A percentile compares a stretch with the other conserved stretches of the same genome.
Conservation (phyloP, 2,113 vertebrate genomes). For the Daubentonia madagascariensis region DNA sequence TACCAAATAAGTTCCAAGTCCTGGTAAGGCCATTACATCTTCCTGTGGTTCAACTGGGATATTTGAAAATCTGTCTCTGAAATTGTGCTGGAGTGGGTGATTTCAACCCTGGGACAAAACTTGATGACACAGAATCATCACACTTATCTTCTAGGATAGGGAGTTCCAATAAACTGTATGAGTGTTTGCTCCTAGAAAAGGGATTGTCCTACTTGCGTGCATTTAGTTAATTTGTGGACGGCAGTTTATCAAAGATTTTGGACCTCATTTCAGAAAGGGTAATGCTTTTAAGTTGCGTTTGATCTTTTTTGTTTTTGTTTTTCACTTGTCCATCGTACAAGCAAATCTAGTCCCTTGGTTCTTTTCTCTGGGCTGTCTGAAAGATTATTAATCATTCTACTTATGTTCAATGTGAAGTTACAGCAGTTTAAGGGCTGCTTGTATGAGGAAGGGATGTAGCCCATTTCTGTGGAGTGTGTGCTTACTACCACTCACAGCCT, state of each 20-base stretch:
- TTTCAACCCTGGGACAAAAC: slow-evolving; percentile 88
- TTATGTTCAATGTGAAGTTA: slow-evolving; percentile 87
- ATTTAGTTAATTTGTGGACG: slow-evolving; percentile 68
- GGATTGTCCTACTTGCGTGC: slow-evolving; percentile 85
- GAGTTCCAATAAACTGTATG: slow-evolving; percentile 89
- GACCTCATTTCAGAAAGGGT: slow-evolving; percentile 85
- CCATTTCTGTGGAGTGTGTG: slow-evolving; percentile 92
- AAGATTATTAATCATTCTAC: slow-evolving; percentile 87
- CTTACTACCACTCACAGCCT: slow-evolving; percentile 90
- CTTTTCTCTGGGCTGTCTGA: slow-evolving; percentile 85
- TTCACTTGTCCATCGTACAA: slow-evolving; percentile 81
- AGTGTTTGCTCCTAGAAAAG: slow-evolving; percentile 91
- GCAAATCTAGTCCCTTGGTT: slow-evolving; percentile 86
- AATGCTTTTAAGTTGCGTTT: slow-evolving; percentile 79
- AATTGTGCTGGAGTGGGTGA: slow-evolving; percentile 89
- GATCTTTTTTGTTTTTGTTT: slow-evolving; percentile 69
- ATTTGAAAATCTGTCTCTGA: slow-evolving; percentile 90
- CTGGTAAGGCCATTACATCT: slow-evolving; percentile 89
- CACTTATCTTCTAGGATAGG: slow-evolving; percentile 89
- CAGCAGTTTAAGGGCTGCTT: slow-evolving; percentile 86
- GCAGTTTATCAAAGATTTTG: slow-evolving; percentile 85
- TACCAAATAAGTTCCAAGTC: slow-evolving; percentile 89
- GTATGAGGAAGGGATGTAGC: slow-evolving; percentile 89
- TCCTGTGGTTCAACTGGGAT: slow-evolving; percentile 88
- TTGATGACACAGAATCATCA: slow-evolving; percentile 23